Base-by-base conservation (phyloP, 64 coral and sea anemone species). In the Pachyseris speciosa region DNA sequence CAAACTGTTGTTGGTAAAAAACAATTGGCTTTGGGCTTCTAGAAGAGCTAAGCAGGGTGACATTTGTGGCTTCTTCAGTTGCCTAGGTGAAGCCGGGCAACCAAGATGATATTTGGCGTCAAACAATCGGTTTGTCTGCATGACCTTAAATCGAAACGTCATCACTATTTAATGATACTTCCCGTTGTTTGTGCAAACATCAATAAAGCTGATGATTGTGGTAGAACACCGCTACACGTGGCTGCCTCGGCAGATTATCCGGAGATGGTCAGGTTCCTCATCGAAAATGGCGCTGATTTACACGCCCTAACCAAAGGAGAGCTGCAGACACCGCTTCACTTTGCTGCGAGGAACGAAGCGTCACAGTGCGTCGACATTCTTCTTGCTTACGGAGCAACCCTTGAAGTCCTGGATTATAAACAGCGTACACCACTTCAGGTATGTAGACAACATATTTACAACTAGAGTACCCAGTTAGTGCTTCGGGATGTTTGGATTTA, bases 351-450 rank as follows among this genome's bases (percentile, higher is more conserved):
- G 51, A 89, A 90, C 13, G 95, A 92, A 50, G 95, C 95, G 33
- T 73, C 84, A 33, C 83, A 86, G 6, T 88, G 90, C 16, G 79
- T 93, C 43, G 93, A 96, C 60, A 42, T 93, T 16, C 47, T 96
- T n/a, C 70, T 96, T 10, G 69, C 91, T 6, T 53, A 93, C 28
- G 86, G 86, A 9, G 91, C 90, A 50, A 79, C 83, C 31, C 65
- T 93, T 2, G 91, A 90, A 15, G 84, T 74, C 41, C 91, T 69
- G 4, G 95, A 96, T 20, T 93, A 90, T 28, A 96, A 96, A 77
- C 80, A 92, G 5, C 85, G 95, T 16, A 96, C 91, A 2, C 85
- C 95, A 37, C 63, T 96, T 13, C 95, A 93, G 91, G 95, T 93
- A 11, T 15, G 47, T n/a, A 61, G 58, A 25, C 27, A 61, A 61